Conservation (phyloP, 2,797 vertebrate genomes). For the Rhabdophis nuchalis region DNA sequence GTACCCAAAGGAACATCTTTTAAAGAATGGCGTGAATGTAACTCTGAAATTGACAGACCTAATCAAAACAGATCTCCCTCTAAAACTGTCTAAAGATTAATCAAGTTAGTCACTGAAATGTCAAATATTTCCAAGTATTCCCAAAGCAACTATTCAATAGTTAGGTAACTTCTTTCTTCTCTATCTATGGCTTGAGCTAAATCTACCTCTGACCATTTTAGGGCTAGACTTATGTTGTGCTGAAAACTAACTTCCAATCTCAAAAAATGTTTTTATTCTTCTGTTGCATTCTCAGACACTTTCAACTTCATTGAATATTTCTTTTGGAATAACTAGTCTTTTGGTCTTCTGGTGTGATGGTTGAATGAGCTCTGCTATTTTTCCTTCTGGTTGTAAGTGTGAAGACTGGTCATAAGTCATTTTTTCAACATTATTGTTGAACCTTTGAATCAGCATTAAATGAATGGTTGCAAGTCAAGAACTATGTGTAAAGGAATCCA, state of each 20-base stretch:
- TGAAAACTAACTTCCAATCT: not conserved
- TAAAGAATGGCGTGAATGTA: not conserved
- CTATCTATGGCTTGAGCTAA: not conserved
- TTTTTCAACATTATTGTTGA: no score
- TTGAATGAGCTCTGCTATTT: not conserved
- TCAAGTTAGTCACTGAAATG: not conserved
- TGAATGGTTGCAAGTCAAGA: no score
- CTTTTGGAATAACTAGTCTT: not conserved
- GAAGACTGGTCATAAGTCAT: no score
- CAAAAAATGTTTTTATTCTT: not conserved
- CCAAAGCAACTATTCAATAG: not conserved
- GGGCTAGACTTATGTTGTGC: not conserved
- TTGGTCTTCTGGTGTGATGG: not conserved
- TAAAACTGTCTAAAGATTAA: not conserved
- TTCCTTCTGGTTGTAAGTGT: not conserved
- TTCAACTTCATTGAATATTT: not conserved
- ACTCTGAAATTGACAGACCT: not conserved
- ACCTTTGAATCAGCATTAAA: no score
- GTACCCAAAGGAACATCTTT: not conserved
- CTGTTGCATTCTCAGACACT: not conserved
- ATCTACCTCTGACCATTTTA: not conserved
- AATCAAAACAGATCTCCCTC: not conserved
- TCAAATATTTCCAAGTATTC: not conserved
- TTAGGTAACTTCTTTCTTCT: not conserved
- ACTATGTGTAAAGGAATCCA: not conserved